Percentiles rank a stretch among this genome's conserved stretches.
These are phyloP conservation scores for Mercenaria mercenaria DNA, from an alignment of 1,140 invertebrate species.

Conservation along the genomic window DNA sequence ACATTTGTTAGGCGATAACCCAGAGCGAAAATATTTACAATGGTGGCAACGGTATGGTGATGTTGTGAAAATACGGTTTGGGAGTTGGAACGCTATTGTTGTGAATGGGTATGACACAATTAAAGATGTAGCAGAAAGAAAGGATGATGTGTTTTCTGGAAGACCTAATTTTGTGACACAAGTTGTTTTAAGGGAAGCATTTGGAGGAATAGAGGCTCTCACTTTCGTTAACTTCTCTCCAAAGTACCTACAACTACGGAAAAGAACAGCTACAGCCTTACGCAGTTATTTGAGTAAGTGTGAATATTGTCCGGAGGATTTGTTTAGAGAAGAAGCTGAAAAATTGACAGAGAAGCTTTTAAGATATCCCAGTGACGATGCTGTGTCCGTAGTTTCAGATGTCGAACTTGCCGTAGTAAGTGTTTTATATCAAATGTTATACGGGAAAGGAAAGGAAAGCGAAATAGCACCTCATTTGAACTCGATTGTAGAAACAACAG, in stretches of 20 bases:
- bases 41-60: constrained; percentile 44
- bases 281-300: not conserved
- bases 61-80: constrained; percentile 55
- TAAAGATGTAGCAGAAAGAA: too few species aligned
- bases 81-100: constrained; percentile 44
- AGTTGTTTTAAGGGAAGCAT: not conserved
- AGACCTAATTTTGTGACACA: constrained; percentile 27
- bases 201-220: not conserved
- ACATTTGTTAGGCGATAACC: constrained; percentile 24
- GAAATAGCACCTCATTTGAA: not conserved
- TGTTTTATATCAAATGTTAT: not conserved
- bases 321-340: not conserved
- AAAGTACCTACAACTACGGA: not conserved
- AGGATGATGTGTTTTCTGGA: too few species aligned
- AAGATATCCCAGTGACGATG: not conserved
- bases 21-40: not conserved
- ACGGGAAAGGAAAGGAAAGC: not conserved
- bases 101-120: constrained; percentile 10
- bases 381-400: not conserved
- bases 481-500: not conserved
- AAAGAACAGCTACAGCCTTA: not conserved
- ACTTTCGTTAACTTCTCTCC: not conserved
- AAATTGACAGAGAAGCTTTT: not conserved
- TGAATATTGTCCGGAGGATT: not conserved
- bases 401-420: not conserved